phyloP scores from a whole-genome alignment of 2,797 vertebrate species.

The Sebastes diaconus region DNA sequence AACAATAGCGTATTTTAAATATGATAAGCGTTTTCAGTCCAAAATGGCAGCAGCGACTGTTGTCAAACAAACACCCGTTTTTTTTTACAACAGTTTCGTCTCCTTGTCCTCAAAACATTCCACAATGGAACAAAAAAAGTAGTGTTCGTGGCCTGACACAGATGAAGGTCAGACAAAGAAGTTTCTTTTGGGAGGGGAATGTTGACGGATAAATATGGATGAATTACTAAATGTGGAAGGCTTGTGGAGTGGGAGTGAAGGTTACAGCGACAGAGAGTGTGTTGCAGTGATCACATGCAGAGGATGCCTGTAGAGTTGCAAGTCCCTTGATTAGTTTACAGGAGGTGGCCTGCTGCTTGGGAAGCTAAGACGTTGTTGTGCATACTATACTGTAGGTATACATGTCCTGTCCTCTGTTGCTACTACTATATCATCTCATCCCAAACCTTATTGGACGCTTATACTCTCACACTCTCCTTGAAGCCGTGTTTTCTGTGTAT shows the following conservation, averaged over 20 bases:
- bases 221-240: not conserved
- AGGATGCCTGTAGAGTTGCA: not conserved
- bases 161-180: not conserved
- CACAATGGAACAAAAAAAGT: too few relatives aligned
- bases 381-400: not conserved
- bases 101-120: too few relatives aligned
- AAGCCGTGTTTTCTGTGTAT: not conserved
- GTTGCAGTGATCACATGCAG: not conserved
- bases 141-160: not conserved
- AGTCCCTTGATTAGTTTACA: not conserved
- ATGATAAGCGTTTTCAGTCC: too few relatives aligned
- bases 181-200: not conserved
- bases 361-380: not conserved
- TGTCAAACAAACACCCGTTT: too few relatives aligned
- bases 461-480: not conserved
- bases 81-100: too few relatives aligned
- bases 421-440: not conserved
- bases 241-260: not conserved
- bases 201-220: not conserved
- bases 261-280: not conserved
- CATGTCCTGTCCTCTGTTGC: slow-evolving; percentile 2
- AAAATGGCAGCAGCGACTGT: too few relatives aligned
- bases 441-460: not conserved
- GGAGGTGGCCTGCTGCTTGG: not conserved
- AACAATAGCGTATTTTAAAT: too few relatives aligned